A percentile compares a stretch with the other conserved stretches of the same genome.
Evolutionary conservation across 2,888 invertebrate genomes (phyloP).

Genomic region (Cyclophora albipunctata): DNA sequence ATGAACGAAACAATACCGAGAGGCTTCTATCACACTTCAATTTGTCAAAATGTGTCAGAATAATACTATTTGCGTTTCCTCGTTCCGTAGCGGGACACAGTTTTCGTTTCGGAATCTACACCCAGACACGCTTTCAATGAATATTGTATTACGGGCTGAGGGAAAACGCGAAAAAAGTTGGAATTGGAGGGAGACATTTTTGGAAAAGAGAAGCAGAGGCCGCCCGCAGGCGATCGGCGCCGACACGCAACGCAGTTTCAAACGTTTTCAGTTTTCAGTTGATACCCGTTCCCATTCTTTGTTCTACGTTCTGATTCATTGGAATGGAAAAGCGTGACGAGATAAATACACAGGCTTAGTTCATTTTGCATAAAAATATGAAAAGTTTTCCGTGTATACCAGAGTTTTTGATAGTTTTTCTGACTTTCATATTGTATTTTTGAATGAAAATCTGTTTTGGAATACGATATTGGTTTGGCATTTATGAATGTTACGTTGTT

Average conservation of each 20-base stretch:
- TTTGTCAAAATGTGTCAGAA: constrained; percentile 58
- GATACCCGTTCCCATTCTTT: constrained; percentile 34
- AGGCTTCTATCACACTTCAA: constrained; percentile 52
- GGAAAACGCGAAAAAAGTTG: constrained; percentile 34
- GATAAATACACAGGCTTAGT: constrained; percentile 37
- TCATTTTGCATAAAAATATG: constrained; percentile 20
- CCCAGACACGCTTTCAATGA: constrained; percentile 44
- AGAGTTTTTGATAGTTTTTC: constrained; percentile 11
- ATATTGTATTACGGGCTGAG: constrained; percentile 44
- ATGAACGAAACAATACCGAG: constrained; percentile 47
- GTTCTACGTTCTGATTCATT: constrained; percentile 36
- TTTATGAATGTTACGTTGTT: too few species aligned
- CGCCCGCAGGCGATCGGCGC: constrained; percentile 26
- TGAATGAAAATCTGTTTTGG: neutral
- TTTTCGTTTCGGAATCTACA: constrained; percentile 29
- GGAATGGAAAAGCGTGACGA: constrained; percentile 35
- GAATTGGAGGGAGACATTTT: constrained; percentile 30
- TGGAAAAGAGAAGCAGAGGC: constrained; percentile 18
- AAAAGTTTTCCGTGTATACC: constrained; percentile 16
- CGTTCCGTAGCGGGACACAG: constrained; percentile 23
- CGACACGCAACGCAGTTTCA: constrained; percentile 29
- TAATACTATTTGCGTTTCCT: constrained; percentile 41
- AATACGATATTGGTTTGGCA: too few species aligned
- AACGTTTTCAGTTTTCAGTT: constrained; percentile 36
- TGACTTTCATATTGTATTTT: constrained; percentile 1